Percentiles rank a stretch among this genome's conserved stretches.
Conservation (phyloP, 2,797 vertebrate species). For the Halcyon badia region DNA sequence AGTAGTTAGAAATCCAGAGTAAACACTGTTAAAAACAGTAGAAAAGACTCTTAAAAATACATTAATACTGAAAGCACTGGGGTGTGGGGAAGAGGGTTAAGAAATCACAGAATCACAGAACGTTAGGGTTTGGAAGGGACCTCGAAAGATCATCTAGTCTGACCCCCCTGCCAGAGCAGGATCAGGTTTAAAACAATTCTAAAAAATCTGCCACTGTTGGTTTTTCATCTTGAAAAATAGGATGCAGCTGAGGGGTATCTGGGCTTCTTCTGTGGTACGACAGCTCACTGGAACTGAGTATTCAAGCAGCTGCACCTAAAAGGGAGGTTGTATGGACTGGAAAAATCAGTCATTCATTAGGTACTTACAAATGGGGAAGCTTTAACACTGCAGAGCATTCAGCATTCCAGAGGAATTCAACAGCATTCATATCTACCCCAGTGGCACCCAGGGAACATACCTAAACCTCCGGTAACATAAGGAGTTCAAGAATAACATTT, state of each 20-base stretch:
- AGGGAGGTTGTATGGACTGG: neutral
- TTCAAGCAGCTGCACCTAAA: neutral
- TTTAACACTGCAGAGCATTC: neutral
- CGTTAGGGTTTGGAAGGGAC: no score
- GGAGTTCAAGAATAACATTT: neutral
- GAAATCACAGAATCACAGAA: neutral
- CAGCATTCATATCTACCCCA: neutral
- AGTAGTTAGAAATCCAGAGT: slow-evolving; percentile 63
- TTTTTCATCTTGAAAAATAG: neutral
- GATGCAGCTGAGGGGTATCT: neutral
- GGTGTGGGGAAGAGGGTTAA: neutral
- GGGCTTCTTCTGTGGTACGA: neutral
- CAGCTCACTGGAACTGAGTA: neutral
- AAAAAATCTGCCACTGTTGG: neutral
- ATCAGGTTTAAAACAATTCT: neutral
- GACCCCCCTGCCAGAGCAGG: no score
- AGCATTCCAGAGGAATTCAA: neutral
- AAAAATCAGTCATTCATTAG: neutral
- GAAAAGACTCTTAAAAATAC: slow-evolving; percentile 11
- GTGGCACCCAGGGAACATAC: neutral
- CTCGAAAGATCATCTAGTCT: no score
- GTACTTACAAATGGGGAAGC: neutral
- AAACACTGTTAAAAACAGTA: slow-evolving; percentile 37
- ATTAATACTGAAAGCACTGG: neutral
- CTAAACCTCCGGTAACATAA: neutral